Evolutionary conservation across 2,888 invertebrate genomes (phyloP).

Genomic region (Ephialtes manifestator): DNA sequence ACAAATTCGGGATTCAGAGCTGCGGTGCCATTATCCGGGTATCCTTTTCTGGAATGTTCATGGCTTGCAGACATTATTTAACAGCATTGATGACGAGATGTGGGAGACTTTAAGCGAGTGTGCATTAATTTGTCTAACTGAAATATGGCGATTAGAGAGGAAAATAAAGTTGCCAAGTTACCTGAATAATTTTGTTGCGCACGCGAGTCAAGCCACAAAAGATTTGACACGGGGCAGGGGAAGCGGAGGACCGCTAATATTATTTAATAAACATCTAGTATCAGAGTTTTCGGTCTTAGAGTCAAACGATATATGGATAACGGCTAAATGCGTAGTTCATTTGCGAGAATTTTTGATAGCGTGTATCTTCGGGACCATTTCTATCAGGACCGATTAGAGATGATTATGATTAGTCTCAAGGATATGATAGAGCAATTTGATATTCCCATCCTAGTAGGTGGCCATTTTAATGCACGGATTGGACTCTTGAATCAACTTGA

Average conservation of each 20-base stretch:
- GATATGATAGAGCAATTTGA: not conserved
- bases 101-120: not conserved
- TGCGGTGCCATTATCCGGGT: not conserved
- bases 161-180: not conserved
- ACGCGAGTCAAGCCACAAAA: not conserved
- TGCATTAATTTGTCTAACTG: not conserved
- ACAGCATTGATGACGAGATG: not conserved
- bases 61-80: not conserved
- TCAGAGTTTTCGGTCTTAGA: not conserved
- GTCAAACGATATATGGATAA: not conserved
- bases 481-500: not conserved
- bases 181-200: not conserved
- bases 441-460: not conserved
- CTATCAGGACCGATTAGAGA: not conserved
- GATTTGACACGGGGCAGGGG: not conserved
- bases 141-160: not conserved
- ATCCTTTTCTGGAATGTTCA: not conserved
- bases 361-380: not conserved
- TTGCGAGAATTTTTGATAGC: not conserved
- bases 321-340: not conserved
- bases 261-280: not conserved
- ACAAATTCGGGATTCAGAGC: not conserved
- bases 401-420: not conserved
- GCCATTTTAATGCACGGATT: not conserved
- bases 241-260: not conserved